Evolutionary conservation across 2,113 vertebrate species (phyloP).

Genomic region (Galbula dea): DNA sequence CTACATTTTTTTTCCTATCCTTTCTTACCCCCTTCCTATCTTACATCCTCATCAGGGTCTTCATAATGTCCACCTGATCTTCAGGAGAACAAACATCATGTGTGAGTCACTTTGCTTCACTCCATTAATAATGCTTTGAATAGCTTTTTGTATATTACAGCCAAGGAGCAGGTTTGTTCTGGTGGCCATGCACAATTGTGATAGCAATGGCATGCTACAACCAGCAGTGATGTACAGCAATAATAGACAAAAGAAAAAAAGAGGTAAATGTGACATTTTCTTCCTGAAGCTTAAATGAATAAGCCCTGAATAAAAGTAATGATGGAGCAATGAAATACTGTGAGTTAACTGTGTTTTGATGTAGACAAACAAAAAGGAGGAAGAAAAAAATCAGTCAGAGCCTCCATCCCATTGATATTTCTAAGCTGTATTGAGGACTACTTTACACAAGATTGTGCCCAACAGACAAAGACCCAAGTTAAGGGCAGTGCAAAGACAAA

Average conservation of each 20-base stretch:
- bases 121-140: background rate
- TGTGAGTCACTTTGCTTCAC: background rate
- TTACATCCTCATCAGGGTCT: background rate
- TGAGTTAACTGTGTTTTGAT: background rate
- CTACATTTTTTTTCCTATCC: background rate
- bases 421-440: constrained; percentile 5
- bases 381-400: constrained; percentile 9
- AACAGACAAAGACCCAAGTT: constrained; percentile 20
- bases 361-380: background rate
- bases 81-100: background rate
- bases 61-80: background rate
- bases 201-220: background rate
- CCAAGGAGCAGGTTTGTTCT: background rate
- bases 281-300: background rate
- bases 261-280: background rate
- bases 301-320: background rate
- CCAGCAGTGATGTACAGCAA: background rate
- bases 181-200: background rate
- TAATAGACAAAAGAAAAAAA: background rate
- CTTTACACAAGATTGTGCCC: background rate
- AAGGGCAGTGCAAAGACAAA: constrained; percentile 28
- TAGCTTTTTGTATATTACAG: background rate
- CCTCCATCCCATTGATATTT: constrained; percentile 13
- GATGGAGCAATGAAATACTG: background rate
- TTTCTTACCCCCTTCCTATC: background rate